Conservation (phyloP, 2,113 vertebrate species). For the Aptenodytes patagonicus region DNA sequence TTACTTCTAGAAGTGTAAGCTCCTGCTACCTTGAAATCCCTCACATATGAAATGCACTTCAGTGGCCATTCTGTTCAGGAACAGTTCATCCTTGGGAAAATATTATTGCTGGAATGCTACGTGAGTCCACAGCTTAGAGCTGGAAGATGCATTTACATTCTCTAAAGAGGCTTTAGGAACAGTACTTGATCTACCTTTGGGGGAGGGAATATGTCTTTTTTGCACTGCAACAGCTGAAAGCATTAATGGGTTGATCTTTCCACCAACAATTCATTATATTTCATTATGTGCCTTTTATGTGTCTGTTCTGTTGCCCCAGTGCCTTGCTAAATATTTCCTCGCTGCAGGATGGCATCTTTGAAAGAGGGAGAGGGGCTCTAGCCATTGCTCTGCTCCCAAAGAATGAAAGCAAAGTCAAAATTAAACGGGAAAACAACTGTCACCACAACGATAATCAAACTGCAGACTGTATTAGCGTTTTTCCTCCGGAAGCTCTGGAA, state of each 20-base stretch:
- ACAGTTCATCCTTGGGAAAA: constrained; percentile 47
- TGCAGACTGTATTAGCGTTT: neutral
- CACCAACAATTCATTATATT: neutral
- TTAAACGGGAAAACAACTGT: neutral
- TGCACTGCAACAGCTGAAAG: constrained; percentile 3
- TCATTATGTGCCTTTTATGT: neutral
- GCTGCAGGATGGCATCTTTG: neutral
- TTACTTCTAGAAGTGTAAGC: neutral
- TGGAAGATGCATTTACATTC: constrained; percentile 36
- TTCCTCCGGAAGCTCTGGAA: neutral
- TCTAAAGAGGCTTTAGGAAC: constrained; percentile 35
- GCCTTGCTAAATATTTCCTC: neutral
- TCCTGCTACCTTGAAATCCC: constrained; percentile 3
- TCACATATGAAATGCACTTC: neutral
- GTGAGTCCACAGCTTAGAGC: neutral
- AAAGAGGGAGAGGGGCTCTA: neutral
- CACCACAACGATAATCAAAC: neutral
- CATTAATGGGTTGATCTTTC: constrained; percentile 24
- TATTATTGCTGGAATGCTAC: constrained; percentile 20
- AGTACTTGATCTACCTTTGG: constrained; percentile 10
- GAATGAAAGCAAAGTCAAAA: constrained; percentile 1
- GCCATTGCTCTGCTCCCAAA: neutral
- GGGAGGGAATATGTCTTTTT: neutral
- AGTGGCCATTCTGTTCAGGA: constrained; percentile 14
- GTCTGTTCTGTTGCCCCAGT: neutral